A percentile compares a stretch with the other conserved stretches of the same genome.
Conservation (phyloP, 2,888 invertebrate genomes). For the Ochropleura plecta region DNA sequence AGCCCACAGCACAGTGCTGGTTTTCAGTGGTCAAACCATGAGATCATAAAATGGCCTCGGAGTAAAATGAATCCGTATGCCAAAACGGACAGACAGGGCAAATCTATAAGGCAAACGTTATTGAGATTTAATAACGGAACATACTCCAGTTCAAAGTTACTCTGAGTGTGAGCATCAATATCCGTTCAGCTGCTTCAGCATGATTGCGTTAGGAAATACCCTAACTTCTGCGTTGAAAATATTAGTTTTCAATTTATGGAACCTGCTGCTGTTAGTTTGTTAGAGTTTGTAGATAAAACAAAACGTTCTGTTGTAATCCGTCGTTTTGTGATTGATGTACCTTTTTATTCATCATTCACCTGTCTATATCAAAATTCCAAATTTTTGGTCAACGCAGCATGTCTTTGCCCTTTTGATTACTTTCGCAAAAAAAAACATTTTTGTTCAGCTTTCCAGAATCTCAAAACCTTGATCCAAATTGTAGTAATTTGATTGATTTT, state of each 20-base stretch:
- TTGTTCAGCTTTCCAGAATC: background rate
- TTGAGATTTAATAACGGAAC: too few species aligned
- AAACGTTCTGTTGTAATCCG: background rate
- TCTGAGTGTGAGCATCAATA: conserved; percentile 7
- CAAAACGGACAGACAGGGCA: too few species aligned
- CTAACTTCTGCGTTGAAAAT: conserved; percentile 15
- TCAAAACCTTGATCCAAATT: background rate
- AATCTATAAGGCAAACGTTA: too few species aligned
- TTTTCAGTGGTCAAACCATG: too few species aligned
- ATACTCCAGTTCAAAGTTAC: background rate
- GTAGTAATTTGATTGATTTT: conserved; percentile 32
- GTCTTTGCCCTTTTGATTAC: background rate
- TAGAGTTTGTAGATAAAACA: conserved; percentile 11
- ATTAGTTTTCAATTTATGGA: conserved; percentile 2
- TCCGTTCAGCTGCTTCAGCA: conserved; percentile 16
- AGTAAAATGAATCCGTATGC: too few species aligned
- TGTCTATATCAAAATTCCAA: background rate
- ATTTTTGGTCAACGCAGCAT: background rate
- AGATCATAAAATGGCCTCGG: too few species aligned
- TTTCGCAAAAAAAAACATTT: background rate
- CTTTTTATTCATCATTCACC: background rate
- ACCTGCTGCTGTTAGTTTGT: background rate
- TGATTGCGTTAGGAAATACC: conserved; percentile 30
- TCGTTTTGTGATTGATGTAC: background rate
- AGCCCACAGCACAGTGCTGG: too few species aligned